Evolutionary conservation across 2,888 invertebrate species (phyloP).

Genomic region (Trichopoda pennipes): DNA sequence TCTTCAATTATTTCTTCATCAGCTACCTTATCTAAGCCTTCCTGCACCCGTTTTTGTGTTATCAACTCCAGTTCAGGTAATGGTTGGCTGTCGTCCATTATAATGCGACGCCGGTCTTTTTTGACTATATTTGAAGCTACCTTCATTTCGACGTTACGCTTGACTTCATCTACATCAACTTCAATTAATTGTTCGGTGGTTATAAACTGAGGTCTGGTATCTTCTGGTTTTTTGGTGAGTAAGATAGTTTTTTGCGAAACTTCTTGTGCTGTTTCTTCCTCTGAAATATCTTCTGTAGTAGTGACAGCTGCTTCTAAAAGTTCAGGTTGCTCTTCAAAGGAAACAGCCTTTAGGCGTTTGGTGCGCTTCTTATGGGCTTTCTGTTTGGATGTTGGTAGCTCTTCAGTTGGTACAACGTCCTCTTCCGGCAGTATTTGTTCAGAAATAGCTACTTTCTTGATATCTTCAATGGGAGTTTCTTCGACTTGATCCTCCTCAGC

Average conservation of each 20-base stretch:
- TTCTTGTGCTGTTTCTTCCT: conserved; percentile 75
- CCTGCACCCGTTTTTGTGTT: conserved; percentile 83
- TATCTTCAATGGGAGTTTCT: conserved; percentile 76
- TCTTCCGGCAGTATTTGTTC: conserved; percentile 79
- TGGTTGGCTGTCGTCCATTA: conserved; percentile 83
- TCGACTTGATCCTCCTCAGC: conserved; percentile 78
- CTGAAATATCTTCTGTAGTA: conserved; percentile 76
- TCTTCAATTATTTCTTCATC: conserved; percentile 82
- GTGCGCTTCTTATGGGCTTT: conserved; percentile 80
- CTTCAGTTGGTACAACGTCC: conserved; percentile 73
- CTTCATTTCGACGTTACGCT: conserved; percentile 83
- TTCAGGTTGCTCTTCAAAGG: conserved; percentile 78
- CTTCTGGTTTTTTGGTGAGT: conserved; percentile 79
- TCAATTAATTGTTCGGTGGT: conserved; percentile 79
- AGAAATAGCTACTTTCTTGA: conserved; percentile 77
- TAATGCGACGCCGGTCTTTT: conserved; percentile 80
- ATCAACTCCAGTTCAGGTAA: conserved; percentile 84
- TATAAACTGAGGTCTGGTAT: conserved; percentile 78
- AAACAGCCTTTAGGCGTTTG: conserved; percentile 77
- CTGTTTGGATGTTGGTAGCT: conserved; percentile 75
- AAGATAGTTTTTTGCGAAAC: conserved; percentile 82
- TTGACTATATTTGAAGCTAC: conserved; percentile 82
- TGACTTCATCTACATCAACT: conserved; percentile 80
- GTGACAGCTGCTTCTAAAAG: conserved; percentile 76
- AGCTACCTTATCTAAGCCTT: conserved; percentile 82